Base-by-base conservation (phyloP, 2,888 invertebrate species). In the Meliscaeva auricollis region DNA sequence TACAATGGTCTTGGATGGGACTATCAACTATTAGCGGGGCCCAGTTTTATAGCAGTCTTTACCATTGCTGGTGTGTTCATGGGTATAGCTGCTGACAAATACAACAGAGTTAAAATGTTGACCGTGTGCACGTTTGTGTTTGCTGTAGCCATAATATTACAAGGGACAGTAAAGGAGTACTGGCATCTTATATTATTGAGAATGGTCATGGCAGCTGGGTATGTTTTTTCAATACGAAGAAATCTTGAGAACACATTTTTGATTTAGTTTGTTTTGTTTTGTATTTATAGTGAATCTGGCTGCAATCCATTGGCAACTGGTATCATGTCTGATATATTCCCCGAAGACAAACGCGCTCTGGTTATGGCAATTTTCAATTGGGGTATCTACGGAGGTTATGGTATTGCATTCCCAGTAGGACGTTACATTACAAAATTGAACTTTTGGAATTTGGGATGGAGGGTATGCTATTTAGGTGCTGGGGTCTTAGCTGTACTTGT, bases 341-440 rank as follows among this genome's bases (percentile, higher is more conserved):
- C 95, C 0, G 96, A 96, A 90, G 94, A 95, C 84, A 96, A 97
- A 89, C 94, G 98, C 75, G 98, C 97, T 1, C 92, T 98, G 50
- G 98, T 98, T 13, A 95, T 98, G 94, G 97, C 98, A 0, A 95
- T 98, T 85, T 98, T 98, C 93, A 98, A 98, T 92, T 98, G 98
- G 98, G 98, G 98, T 11, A 98, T 98, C 88, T 98, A 98, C 90
- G 97, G 98, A 38, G 98, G 98, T 2, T 98, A 98, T 89, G 98
- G 98, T 56, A 95, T 98, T 87, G 97, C 98, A 0, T 98, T 98
- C 90, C 98, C 98, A 0, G 96, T 98, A 5, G 98, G 98, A 0
- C 94, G 97, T 88, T 97, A 97, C 89, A 94, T 97, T 13, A 96
- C 97, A 0, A 93, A 94, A 32, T 87, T 95, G 50, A 95, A 97